Evolutionary conservation across 2,888 invertebrate genomes (phyloP), one percentile per base, ranked within the genome.

Genomic region (Taphrorychus bicolor): DNA sequence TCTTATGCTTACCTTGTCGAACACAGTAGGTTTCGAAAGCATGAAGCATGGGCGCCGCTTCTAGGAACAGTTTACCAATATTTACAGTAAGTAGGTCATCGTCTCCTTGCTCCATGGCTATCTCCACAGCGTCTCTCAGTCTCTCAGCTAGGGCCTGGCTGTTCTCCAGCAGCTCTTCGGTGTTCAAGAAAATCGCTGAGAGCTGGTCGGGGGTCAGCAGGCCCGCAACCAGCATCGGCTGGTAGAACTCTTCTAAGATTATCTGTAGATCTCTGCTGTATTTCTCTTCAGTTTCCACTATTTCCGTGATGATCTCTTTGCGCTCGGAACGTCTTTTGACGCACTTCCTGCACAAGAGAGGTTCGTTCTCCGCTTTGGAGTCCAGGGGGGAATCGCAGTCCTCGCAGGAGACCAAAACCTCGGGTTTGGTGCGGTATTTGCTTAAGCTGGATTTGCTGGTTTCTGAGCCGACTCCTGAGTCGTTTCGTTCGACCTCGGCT

Each of bases 11-110:
- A 63, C 63, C 95, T 87, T 97, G 97, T 73, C 95, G 89, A 32
- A 97, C 92, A 82, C 97, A 97, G 81, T 97, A 98, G 59, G 92
- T 93, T 83, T 97, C 96, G 82, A 97, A 98, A 40, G 95, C 95
- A 77, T 94, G 92, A 74, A 98, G 85, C 96, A 97, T 96, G 61
- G 92, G 91, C 66, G 93, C 91, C 23, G 95, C 94, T 79, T 97
- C 95, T 73, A 96, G 84, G 80, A 98, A 92, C 75, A 96, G 88
- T 82, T 92, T 92, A 1, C 97, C 97, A 71, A 97, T 92, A 81
- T 95, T 94, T 24, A 97, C 94, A 42, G 93, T 93, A 69, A 92
- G 84, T 69, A 95, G 86, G 82, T 96, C 96, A 84, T 91, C 91
- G 77, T 91, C 91, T 4, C 70, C 91, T 84, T 91, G 91, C 77